Conservation (phyloP, 2,113 vertebrate species). For the Salvelinus fontinalis region DNA sequence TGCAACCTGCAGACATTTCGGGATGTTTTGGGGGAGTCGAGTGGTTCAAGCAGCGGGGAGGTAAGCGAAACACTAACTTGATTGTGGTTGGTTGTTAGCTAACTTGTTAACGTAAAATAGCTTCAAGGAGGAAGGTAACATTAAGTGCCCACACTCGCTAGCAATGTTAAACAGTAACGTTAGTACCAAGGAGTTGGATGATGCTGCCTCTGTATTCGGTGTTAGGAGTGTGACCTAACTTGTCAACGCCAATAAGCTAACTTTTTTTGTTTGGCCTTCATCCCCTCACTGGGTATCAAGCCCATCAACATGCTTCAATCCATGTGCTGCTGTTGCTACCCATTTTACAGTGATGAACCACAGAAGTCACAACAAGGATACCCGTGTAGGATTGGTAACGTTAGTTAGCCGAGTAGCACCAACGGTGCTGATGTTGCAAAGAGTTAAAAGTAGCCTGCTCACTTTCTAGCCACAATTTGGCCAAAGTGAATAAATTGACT, state of each 20-base stretch:
- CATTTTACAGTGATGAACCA: no score
- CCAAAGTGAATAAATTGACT: no score
- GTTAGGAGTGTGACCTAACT: not conserved
- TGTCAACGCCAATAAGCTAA: not conserved
- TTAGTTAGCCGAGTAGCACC: not conserved
- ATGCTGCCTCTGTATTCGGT: not conserved
- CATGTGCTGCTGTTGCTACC: no score
- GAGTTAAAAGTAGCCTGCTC: no score
- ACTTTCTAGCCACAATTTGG: no score
- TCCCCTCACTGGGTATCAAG: not conserved
- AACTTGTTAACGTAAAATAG: no score
- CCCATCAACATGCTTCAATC: not conserved
- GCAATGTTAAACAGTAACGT: no score
- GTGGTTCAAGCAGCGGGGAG: constrained; percentile 90
- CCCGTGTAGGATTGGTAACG: no score
- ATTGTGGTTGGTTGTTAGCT: constrained; percentile 24
- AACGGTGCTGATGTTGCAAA: no score
- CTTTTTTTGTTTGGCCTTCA: not conserved
- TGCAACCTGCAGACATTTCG: constrained; percentile 95
- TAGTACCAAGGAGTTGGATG: not conserved
- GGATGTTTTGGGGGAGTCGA: constrained; percentile 92
- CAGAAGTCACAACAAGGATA: no score
- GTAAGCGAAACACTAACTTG: constrained; percentile 69
- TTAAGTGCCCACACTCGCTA: no score
- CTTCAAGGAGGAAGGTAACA: no score